These are phyloP conservation scores for Uria aalge DNA, from an alignment of 2,113 vertebrate species.

Conservation along the genomic window DNA sequence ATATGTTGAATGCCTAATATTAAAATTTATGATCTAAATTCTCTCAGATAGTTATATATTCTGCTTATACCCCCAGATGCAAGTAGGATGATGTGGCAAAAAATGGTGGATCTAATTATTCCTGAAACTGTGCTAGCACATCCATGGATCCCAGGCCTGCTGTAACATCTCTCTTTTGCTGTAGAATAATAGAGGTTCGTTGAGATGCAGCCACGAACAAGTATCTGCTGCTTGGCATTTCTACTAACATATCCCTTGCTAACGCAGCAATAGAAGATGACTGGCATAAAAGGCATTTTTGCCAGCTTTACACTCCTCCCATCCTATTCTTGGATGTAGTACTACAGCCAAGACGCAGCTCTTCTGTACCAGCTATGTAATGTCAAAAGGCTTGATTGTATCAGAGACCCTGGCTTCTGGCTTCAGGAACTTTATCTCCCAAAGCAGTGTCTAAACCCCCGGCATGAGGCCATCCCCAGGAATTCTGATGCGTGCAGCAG, in stretches of 20 bases:
- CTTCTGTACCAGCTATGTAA: neutral
- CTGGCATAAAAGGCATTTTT: neutral
- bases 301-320: neutral
- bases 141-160: neutral
- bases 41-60: neutral
- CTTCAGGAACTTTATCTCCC: neutral
- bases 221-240: neutral
- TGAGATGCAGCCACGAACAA: neutral
- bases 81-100: neutral
- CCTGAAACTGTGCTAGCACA: neutral
- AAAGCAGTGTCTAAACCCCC: neutral
- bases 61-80: neutral
- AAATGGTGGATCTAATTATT: neutral
- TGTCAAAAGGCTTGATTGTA: neutral
- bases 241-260: neutral
- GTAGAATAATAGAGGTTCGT: neutral
- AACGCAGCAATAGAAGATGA: neutral
- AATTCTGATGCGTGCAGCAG: neutral
- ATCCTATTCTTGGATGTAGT: conserved; percentile 29
- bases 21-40: neutral
- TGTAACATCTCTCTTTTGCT: neutral
- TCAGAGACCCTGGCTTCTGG: neutral
- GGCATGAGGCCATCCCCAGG: neutral
- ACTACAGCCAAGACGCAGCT: neutral
- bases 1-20: neutral